Evolutionary conservation across 2,113 vertebrate species (phyloP).

Genomic region (Dipodomys spectabilis): DNA sequence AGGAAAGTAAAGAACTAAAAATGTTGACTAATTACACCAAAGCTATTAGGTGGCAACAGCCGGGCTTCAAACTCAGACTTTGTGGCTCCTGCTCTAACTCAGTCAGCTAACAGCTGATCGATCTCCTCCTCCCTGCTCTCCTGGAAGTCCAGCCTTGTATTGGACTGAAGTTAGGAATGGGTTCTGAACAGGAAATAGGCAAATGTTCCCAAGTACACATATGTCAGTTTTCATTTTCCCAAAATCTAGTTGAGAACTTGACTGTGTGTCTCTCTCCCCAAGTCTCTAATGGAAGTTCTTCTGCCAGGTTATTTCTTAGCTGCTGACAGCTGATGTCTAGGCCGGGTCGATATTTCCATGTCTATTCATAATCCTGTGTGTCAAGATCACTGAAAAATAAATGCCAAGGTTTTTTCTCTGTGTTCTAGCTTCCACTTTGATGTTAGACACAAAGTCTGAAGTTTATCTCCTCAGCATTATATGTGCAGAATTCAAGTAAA

Average conservation of each 20-base stretch:
- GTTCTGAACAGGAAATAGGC: neutral
- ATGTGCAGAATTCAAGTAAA: constrained; percentile 53
- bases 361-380: constrained; percentile 60
- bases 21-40: neutral
- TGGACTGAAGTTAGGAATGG: neutral
- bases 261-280: neutral
- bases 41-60: neutral
- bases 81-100: neutral
- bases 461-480: constrained; percentile 30
- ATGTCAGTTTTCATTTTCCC: neutral
- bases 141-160: neutral
- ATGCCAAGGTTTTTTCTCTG: neutral
- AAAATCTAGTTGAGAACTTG: constrained; percentile 3
- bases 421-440: constrained; percentile 54
- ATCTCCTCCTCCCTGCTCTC: neutral
- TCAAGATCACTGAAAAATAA: constrained; percentile 72
- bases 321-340: constrained; percentile 36
- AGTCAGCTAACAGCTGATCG: neutral
- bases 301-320: constrained; percentile 38
- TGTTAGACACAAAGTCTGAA: constrained; percentile 55
- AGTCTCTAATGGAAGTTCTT: constrained; percentile 46
- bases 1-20: neutral
- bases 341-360: constrained; percentile 55
- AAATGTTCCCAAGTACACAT: neutral
- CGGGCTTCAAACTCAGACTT: neutral